These are phyloP conservation scores for Agrotis segetum DNA, from an alignment of 2,888 invertebrate genomes.

Conservation along the genomic window DNA sequence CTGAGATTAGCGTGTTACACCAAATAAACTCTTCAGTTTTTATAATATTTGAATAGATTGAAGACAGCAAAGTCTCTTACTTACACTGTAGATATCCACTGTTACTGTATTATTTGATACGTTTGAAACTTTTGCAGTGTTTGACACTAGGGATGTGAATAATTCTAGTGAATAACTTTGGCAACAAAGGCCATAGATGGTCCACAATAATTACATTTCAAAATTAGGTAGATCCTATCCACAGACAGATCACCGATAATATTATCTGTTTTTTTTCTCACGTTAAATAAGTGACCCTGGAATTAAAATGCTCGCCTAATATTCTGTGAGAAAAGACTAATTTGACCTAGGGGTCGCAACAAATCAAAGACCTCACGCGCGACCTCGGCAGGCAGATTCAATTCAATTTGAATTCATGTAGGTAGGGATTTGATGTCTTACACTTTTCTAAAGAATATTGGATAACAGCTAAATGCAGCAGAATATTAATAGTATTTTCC, in stretches of 20 bases:
- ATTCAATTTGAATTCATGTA: too few relatives aligned
- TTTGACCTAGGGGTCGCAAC: constrained; percentile 12
- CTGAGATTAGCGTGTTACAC: too few relatives aligned
- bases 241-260: constrained; percentile 31
- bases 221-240: not conserved
- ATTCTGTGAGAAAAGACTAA: constrained; percentile 30
- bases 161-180: not conserved
- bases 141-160: not conserved
- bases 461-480: too few relatives aligned
- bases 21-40: too few relatives aligned
- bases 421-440: not conserved
- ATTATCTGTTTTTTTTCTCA: constrained; percentile 38
- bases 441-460: not conserved
- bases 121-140: not conserved
- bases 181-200: not conserved
- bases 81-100: not conserved
- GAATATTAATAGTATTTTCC: too few relatives aligned
- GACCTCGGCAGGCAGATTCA: not conserved
- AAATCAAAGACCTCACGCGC: constrained; percentile 1
- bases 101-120: not conserved
- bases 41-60: not conserved
- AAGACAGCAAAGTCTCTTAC: not conserved
- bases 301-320: constrained; percentile 3
- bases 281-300: constrained; percentile 24
- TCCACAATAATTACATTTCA: constrained; percentile 1